phyloP scores from a whole-genome alignment of 2,113 vertebrate species.

The Formicarius rufipectus region DNA sequence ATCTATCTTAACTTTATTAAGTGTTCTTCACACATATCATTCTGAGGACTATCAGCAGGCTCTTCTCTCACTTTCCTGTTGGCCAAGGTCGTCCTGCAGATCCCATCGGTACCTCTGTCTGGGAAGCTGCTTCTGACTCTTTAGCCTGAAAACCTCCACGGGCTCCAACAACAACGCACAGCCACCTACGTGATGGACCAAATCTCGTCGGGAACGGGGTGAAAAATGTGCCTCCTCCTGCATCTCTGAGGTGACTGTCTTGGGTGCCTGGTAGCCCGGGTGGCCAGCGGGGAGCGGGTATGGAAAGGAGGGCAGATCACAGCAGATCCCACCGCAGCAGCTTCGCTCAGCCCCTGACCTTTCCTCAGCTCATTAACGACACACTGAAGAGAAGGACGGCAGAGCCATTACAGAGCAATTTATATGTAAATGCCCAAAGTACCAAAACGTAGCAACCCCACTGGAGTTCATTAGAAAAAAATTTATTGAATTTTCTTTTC shows the following conservation, averaged over 20 bases:
- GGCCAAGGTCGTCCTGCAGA: no score
- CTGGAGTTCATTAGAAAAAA: constrained; percentile 10
- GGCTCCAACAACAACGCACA: accelerated
- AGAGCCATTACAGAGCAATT: constrained; percentile 74
- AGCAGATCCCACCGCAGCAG: not conserved
- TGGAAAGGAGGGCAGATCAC: not conserved
- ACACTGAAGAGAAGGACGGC: constrained; percentile 65
- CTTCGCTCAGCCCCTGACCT: constrained; percentile 45
- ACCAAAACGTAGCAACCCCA: constrained; percentile 46
- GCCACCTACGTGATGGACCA: accelerated
- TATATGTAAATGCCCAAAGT: constrained; percentile 77
- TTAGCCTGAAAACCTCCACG: no score
- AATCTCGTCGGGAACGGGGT: not conserved
- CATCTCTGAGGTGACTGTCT: not conserved
- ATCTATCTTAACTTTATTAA: no score
- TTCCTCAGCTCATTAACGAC: constrained; percentile 70
- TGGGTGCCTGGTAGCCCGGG: not conserved
- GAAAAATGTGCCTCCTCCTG: not conserved
- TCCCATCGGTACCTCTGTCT: no score
- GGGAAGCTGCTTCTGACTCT: no score
- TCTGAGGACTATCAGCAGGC: no score
- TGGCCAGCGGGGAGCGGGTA: accelerated
- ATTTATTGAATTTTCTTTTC: not conserved
- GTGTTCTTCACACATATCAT: no score
- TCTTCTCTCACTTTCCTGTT: no score